Conservation (phyloP, 2,113 vertebrate genomes). For the Arvicanthis niloticus region DNA sequence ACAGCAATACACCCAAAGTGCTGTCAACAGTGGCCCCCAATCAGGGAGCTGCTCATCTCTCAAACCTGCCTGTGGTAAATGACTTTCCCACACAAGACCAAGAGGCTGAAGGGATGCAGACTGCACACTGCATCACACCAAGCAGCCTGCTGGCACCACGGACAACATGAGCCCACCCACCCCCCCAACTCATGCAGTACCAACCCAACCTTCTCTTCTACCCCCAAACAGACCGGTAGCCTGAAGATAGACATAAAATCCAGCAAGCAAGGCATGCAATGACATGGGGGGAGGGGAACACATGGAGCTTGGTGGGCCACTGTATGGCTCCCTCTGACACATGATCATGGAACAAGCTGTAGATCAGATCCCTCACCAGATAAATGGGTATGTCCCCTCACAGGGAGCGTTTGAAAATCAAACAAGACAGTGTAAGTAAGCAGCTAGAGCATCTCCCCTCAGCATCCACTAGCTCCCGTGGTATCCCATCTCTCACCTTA, state of each 20-base stretch:
- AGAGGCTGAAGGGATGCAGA: not conserved
- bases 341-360: not conserved
- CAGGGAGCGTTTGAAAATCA: not conserved
- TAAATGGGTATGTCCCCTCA: not conserved
- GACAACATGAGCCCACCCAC: not conserved
- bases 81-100: not conserved
- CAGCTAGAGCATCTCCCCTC: fast-evolving
- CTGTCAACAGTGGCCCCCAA: not conserved
- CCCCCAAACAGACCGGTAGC: not conserved
- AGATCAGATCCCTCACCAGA: not conserved
- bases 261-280: not conserved
- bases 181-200: not conserved
- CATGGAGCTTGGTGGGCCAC: too few relatives aligned
- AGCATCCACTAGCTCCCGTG: fast-evolving
- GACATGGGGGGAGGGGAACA: not conserved
- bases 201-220: not conserved
- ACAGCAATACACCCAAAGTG: not conserved
- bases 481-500: fast-evolving
- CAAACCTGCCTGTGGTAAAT: not conserved
- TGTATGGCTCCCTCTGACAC: not conserved
- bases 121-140: not conserved
- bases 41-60: not conserved
- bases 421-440: fast-evolving
- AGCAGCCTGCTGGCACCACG: not conserved
- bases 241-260: not conserved